Evolutionary conservation across 2,113 vertebrate species (phyloP).

Genomic region (chimpanzee (Pan troglodytes)): NHGRI_mPanTro3-v2.1_pri NC_072408.2:22725001-22725500

Average conservation of each 20-base stretch:
- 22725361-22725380: neutral
- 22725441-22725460: neutral
- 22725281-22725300: neutral
- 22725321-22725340: neutral
- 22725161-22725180: neutral
- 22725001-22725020: neutral
- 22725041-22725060: neutral
- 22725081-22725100: neutral
- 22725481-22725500: neutral
- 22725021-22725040: neutral
- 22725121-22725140: neutral
- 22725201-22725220: neutral
- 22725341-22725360: neutral
- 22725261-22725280: neutral
- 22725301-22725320: neutral
- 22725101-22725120: conserved; percentile 16
- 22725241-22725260: neutral
- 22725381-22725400: neutral
- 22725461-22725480: neutral
- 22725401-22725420: neutral
- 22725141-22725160: neutral
- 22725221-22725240: neutral
- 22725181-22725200: neutral
- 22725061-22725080: neutral
- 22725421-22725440: neutral